phyloP scores from a whole-genome alignment of 64 coral and sea anemone genomes.

The Porites australiensis region DNA sequence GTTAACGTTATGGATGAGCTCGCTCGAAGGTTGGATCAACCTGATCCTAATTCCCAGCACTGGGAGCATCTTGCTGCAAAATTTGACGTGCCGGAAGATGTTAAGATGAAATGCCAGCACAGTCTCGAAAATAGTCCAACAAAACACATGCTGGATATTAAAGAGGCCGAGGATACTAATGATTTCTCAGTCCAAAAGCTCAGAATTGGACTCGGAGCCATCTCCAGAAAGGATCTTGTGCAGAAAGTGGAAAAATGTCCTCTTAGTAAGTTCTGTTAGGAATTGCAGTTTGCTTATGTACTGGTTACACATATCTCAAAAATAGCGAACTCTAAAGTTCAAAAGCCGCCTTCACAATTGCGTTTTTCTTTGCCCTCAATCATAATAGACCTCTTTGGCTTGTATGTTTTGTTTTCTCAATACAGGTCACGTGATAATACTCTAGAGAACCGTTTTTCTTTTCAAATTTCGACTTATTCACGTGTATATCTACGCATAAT shows the following conservation, averaged over 20 bases:
- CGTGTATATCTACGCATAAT: no score
- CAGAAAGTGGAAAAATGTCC: background rate
- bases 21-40: constrained; percentile 29
- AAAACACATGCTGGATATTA: constrained; percentile 9
- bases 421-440: no score
- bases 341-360: no score
- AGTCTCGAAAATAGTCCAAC: background rate
- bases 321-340: no score
- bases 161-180: background rate
- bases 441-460: no score
- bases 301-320: no score
- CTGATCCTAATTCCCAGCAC: background rate
- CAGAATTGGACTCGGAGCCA: background rate
- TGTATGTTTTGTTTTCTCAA: no score
- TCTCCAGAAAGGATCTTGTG: background rate
- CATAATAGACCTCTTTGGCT: no score
- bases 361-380: no score
- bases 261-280: background rate
- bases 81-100: constrained; percentile 14
- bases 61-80: constrained; percentile 52
- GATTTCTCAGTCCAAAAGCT: background rate
- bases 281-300: no score
- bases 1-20: constrained; percentile 23
- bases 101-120: background rate
- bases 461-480: no score